Evolutionary conservation across 2,113 vertebrate species (phyloP).

Genomic region (Eclectus roratus): DNA sequence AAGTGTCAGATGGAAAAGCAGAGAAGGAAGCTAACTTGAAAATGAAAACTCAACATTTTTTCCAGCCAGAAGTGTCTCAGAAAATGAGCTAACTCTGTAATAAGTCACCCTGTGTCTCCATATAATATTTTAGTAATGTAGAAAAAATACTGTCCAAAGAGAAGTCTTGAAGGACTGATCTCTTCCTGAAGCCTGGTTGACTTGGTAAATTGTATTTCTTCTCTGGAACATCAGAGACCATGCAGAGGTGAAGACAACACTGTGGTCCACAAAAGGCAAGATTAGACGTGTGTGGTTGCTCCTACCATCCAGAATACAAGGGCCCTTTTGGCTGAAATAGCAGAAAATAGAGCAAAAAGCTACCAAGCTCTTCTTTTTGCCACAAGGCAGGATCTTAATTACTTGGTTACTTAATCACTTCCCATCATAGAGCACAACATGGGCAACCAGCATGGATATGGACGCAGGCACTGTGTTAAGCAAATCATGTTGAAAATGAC

Average conservation of each 20-base stretch:
- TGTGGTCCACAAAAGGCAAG: neutral
- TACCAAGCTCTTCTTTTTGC: neutral
- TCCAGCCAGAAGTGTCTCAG: neutral
- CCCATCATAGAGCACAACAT: neutral
- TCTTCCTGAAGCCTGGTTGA: neutral
- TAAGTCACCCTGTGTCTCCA: neutral
- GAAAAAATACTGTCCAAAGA: neutral
- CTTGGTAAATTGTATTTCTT: neutral
- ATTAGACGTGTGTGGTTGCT: accelerated
- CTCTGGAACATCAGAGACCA: neutral
- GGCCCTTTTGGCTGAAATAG: neutral
- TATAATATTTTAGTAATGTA: neutral
- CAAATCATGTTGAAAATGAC: neutral
- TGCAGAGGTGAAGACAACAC: neutral
- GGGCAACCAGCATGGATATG: neutral
- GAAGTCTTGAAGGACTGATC: accelerated
- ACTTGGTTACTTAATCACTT: neutral
- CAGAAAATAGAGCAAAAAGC: neutral
- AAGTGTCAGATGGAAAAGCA: slow-evolving; percentile 13
- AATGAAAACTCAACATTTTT: neutral
- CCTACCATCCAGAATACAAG: no score
- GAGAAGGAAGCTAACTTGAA: neutral
- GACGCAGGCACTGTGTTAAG: neutral
- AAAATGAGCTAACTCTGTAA: neutral
- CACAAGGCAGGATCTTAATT: neutral